Base-by-base conservation (phyloP, 2,797 vertebrate genomes). In the Poecilia velifera region DNA sequence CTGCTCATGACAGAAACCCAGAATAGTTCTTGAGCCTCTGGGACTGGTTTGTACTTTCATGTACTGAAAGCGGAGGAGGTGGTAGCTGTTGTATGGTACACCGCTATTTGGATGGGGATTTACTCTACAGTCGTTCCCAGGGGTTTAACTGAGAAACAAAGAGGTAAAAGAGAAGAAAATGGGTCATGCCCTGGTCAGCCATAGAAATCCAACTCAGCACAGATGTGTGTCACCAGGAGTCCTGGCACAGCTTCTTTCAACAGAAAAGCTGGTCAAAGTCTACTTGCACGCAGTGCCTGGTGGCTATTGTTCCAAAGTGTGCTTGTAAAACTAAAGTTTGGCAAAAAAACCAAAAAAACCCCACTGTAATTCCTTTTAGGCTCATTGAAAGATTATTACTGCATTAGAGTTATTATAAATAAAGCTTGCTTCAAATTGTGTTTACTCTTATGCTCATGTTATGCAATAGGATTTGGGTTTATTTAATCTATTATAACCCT, bases 191-290 rank as follows among this genome's bases (percentile, higher is more conserved):
- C 80, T 89, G 91, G 87, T 94, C 90, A 88, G 87, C 87, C 70
- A 83, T 90, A 85, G 82, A 92, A 94, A 89, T 89, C 88, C 84
- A 87, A 89, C 84, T 92, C 81, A 84, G 90, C 90, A 81, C 92
- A 94, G 91, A 96, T 95, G 94, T 95, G 93, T 95, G 91, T 93
- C 92, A 91, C 87, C 84, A 31, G 90, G 90, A 93, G 91, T 89
- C 84, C 88, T 92, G 90, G 91, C 90, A 90, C 83, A 0, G 88
- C 84, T 90, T 91, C 89, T 89, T 92, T 92, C 87, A 90, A 84
- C 45, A 76, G 83, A 83, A 90, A 93, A 90, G 86, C 90, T 83
- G 88, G 59, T 87, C 81, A 80, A 80, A 90, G 91, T 90, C 84
- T 86, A 91, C 88, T 83, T 80, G 74, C 83, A 73, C 78, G 78